Evolutionary conservation across 2,113 vertebrate species (phyloP), one percentile per base, ranked within the genome.

Genomic region (Porphyrio hochstetteri): DNA sequence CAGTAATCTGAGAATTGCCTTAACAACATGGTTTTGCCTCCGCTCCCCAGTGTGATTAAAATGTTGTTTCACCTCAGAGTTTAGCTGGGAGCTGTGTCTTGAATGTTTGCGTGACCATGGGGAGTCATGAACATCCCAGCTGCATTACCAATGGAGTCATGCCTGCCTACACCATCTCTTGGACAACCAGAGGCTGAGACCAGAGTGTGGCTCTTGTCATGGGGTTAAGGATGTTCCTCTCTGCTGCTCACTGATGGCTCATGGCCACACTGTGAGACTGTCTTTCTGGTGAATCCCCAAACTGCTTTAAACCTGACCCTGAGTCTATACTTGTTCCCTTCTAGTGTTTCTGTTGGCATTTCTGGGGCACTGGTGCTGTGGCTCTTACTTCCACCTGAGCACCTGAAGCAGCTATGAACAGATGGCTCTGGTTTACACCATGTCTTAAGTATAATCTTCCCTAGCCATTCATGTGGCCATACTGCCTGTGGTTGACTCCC

Each of bases 351-450:
- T 85, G 27, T 7, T 53, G 25, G 13, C 23, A 7, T 27, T 55
- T 19, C 23, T 40, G n/a, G 11, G 24, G 44, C 40, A 20, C 14
- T 3, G 13, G 6, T 0, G 0, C 61, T 33, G 40, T 48, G 69
- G 33, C 35, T 68, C 18, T 74, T 53, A 36, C 5, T 72, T 63
- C 18, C 11, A 67, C 11, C 10, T 1, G 8, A 61, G 80, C 33
- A 57, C 33, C 42, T 35, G 42, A 80, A 88, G 53, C 11, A 90
- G 29, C 23, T 65, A 42, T 46, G 29, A 77, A 18, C 12, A 17
- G 7, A 27, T 35, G 29, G 27, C 55, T 79, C 29, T 38, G 35
- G 13, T 77, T 90, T 57, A 27, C 24, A 68, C 7, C 17, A 5
- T 31, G 16, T 48, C 63, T 69, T 80, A 82, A 80, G 64, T 12